Conservation (phyloP, 1,140 invertebrate species). For the Aradophagus sp. region DNA sequence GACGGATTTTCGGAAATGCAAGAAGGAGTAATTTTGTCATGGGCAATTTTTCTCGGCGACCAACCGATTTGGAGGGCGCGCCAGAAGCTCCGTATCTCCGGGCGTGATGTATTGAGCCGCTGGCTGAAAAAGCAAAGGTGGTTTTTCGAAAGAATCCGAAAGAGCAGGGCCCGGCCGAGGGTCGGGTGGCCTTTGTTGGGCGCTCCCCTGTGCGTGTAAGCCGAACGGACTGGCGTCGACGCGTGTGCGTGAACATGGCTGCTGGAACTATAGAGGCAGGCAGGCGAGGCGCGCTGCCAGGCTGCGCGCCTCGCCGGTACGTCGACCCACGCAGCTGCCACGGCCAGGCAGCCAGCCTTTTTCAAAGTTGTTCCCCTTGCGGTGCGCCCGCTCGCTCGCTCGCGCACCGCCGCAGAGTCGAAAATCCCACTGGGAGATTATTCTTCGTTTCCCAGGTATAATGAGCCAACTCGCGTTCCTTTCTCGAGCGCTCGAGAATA, state of each 20-base stretch:
- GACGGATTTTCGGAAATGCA: too few relatives aligned
- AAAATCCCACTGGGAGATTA: constrained; percentile 69
- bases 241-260: constrained; percentile 3
- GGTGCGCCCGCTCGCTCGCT: constrained; percentile 27
- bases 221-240: constrained; percentile 1
- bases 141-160: constrained; percentile 41
- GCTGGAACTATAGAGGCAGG: constrained; percentile 12
- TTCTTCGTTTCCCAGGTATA: constrained; percentile 64
- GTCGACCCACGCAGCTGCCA: constrained; percentile 58
- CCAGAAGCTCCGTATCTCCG: too few relatives aligned
- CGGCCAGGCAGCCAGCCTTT: constrained; percentile 54
- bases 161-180: constrained; percentile 57
- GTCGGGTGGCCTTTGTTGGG: constrained; percentile 65
- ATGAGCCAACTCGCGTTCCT: constrained; percentile 52
- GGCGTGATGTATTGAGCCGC: too few relatives aligned
- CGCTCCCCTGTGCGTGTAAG: constrained; percentile 39
- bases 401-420: constrained; percentile 54
- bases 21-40: too few relatives aligned
- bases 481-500: constrained; percentile 51
- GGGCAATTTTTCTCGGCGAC: too few relatives aligned
- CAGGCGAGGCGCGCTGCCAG: constrained; percentile 24
- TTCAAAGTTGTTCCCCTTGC: constrained; percentile 62
- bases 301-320: constrained; percentile 36
- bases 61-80: too few relatives aligned
- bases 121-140: constrained; percentile 51